Conservation (phyloP, 2,113 vertebrate genomes). For the Hemiscyllium ocellatum region DNA sequence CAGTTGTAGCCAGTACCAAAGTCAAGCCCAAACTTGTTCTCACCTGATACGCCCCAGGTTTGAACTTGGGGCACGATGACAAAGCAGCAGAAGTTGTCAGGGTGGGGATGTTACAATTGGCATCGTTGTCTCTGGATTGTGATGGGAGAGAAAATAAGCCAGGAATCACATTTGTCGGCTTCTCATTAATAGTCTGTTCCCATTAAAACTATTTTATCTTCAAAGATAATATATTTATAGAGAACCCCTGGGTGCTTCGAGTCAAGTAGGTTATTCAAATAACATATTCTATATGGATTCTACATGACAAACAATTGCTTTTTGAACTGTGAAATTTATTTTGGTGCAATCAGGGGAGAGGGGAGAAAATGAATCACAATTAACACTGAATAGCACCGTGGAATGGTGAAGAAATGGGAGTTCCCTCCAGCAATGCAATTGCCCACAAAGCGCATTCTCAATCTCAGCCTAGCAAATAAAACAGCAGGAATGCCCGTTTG, state of each 20-base stretch:
- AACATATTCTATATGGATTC: background rate
- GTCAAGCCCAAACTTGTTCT: background rate
- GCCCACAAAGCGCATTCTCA: background rate
- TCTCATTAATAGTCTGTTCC: too few relatives aligned
- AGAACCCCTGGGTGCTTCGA: background rate
- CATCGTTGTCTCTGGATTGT: background rate
- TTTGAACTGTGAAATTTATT: background rate
- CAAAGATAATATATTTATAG: background rate
- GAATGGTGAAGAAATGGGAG: background rate
- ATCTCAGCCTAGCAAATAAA: background rate
- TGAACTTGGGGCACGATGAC: background rate
- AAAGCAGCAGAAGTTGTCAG: background rate
- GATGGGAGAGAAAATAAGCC: background rate
- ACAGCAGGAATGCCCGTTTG: background rate
- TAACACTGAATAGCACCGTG: background rate
- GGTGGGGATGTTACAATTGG: background rate
- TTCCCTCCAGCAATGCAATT: background rate
- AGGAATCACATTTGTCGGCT: background rate
- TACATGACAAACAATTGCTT: background rate
- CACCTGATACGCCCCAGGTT: background rate
- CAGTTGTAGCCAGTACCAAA: background rate
- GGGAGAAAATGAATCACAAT: background rate
- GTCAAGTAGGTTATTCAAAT: background rate
- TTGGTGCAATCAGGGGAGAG: background rate
- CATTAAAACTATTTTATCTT: background rate